Percentiles rank a stretch among this genome's conserved stretches.
phyloP scores from a whole-genome alignment of 2,797 vertebrate species.

The Alcedo quadribrachys region DNA sequence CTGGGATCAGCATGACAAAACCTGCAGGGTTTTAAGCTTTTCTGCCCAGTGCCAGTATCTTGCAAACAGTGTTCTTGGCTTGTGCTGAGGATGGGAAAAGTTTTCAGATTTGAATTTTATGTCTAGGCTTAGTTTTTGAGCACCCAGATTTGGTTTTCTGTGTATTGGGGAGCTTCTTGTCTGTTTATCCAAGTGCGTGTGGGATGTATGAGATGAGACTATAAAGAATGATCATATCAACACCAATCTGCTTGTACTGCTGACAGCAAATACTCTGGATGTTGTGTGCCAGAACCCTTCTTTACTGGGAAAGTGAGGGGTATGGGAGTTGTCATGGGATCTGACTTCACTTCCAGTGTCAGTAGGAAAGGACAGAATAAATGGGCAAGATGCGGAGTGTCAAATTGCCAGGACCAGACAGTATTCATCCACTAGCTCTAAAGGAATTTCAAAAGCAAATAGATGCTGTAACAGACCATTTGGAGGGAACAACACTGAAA shows the following conservation, averaged over 20 bases:
- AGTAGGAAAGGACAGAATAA: neutral
- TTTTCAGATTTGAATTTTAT: neutral
- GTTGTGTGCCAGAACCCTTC: slow-evolving; percentile 7
- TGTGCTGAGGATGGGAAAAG: neutral
- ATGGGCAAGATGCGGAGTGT: neutral
- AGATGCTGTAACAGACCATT: neutral
- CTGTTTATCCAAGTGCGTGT: neutral
- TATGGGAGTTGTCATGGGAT: neutral
- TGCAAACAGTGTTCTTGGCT: neutral
- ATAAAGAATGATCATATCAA: neutral
- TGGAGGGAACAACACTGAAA: neutral
- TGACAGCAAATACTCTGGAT: slow-evolving; percentile 17
- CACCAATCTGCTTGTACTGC: neutral
- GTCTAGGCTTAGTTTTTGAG: neutral
- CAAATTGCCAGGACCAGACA: neutral
- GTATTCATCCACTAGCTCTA: neutral
- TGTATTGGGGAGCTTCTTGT: neutral
- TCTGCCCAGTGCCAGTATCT: neutral
- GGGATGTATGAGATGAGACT: slow-evolving; percentile 1
- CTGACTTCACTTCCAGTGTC: neutral
- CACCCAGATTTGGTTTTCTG: neutral
- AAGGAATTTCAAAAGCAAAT: slow-evolving; percentile 11
- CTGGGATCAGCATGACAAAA: neutral
- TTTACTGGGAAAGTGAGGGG: neutral
- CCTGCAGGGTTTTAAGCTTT: neutral